Percentiles rank a stretch among this genome's conserved stretches.
These are phyloP conservation scores for Elysia crispata DNA, from an alignment of 2,888 invertebrate genomes.

Conservation along the genomic window DNA sequence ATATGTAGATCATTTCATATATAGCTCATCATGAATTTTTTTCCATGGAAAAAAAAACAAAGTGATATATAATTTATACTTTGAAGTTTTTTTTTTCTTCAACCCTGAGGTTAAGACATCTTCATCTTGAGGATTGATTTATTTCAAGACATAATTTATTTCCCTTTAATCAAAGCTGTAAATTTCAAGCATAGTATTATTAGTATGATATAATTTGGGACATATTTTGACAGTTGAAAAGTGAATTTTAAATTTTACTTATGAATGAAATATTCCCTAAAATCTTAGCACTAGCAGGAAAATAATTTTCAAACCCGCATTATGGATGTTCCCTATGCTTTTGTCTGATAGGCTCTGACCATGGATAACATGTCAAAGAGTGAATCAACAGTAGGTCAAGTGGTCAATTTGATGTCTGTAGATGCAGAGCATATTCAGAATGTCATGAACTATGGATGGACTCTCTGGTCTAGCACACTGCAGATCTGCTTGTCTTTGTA, in stretches of 20 bases:
- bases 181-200: background rate
- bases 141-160: too few species aligned
- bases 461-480: conserved; percentile 81
- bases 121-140: too few species aligned
- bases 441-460: conserved; percentile 67
- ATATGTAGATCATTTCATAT: too few species aligned
- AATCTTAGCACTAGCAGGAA: background rate
- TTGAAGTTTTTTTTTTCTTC: too few species aligned
- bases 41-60: too few species aligned
- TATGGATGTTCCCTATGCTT: background rate
- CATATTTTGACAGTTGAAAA: background rate
- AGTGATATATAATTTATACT: too few species aligned
- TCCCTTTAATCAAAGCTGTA: too few species aligned
- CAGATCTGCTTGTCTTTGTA: conserved; percentile 91
- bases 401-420: conserved; percentile 77
- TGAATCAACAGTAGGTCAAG: conserved; percentile 75
- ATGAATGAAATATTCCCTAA: background rate
- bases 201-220: background rate
- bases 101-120: too few species aligned
- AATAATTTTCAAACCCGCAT: background rate
- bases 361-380: conserved; percentile 73
- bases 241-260: background rate
- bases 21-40: too few species aligned
- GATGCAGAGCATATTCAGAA: conserved; percentile 74
- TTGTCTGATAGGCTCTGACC: conserved; percentile 67